Conservation (phyloP, 2,797 vertebrate genomes). For the Octomys mimax region DNA sequence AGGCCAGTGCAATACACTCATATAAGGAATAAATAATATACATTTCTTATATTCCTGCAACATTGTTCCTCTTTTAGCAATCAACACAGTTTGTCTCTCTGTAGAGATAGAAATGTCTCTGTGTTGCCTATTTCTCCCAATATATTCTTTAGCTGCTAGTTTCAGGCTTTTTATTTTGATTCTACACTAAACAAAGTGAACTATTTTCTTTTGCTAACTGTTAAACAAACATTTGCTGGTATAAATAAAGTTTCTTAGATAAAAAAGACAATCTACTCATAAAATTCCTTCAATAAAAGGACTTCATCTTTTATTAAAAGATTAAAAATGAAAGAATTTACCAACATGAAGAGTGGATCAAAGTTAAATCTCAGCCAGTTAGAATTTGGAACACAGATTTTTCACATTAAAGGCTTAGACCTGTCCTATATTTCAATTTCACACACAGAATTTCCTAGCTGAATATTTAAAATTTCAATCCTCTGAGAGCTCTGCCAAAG, state of each 20-base stretch:
- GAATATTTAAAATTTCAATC: slow-evolving; percentile 26
- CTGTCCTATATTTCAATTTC: slow-evolving; percentile 48
- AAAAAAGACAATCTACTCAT: slow-evolving; percentile 38
- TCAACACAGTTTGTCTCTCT: not conserved
- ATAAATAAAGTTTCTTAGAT: slow-evolving; percentile 56
- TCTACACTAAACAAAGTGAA: not conserved
- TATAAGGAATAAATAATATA: not conserved
- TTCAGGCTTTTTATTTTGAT: slow-evolving; percentile 21
- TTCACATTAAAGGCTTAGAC: slow-evolving; percentile 54
- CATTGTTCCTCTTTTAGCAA: not conserved
- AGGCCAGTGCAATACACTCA: too few species aligned
- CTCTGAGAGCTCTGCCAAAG: slow-evolving; percentile 1
- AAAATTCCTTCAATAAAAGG: slow-evolving; percentile 53
- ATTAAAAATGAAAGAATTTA: slow-evolving; percentile 32
- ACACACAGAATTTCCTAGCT: slow-evolving; percentile 40
- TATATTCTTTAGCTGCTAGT: not conserved
- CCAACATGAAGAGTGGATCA: not conserved
- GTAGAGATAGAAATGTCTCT: not conserved
- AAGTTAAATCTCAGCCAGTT: slow-evolving; percentile 40
- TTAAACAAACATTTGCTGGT: not conserved
- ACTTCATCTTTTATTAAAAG: not conserved
- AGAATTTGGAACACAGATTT: slow-evolving; percentile 40
- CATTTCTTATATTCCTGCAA: not conserved
- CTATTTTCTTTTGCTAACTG: not conserved
- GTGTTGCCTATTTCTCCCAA: not conserved